Base-by-base conservation (phyloP, 2,888 invertebrate genomes). In the Acutogordius australiensis region DNA sequence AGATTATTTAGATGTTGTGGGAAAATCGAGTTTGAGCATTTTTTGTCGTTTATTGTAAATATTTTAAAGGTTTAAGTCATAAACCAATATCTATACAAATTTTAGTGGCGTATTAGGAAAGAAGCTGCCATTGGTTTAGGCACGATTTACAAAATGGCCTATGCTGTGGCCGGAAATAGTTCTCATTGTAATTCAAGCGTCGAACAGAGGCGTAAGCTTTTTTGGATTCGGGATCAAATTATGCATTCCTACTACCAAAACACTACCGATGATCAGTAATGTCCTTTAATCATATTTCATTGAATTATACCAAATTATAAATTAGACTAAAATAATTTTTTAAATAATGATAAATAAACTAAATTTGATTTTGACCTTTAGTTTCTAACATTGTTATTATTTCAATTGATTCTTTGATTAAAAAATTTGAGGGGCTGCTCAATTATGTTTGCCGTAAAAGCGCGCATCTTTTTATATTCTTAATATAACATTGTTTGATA, bases 201-300 rank as follows among this genome's bases (percentile, higher is more conserved):
- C 2, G 2, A 28, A 8, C 28, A 57, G 29, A 4, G 29, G 2
- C 28, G 4, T 8, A 57, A 57, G 18, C 23, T 57, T 2, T 27
- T 2, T 63, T 91, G 91, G 90, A 88, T 91, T 63, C 87, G 87
- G 69, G 85, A 91, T 68, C 91, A 91, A 76, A 87, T 94, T 63
- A 76, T 94, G 28, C 88, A 94, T 71, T 87, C 82, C 56, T 81
- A 81, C 70, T 80, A 79, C 67, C 79, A 79, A 75, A 79, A 81
- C 0, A 80, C 80, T 27, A 79, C 88, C 70, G 91, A 91, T 70
- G 91, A 94, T 72, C 78, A 85, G 75, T 75, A n/a, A n/a, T n/a
- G n/a, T n/a, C n/a, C n/a, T n/a, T n/a, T n/a, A n/a, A n/a, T n/a
- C n/a, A n/a, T n/a, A n/a, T n/a, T n/a, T n/a, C n/a, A n/a, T n/a